These are phyloP conservation scores for Eudyptes chrysolophus DNA, from an alignment of 2,113 vertebrate species.

Conservation along the genomic window DNA sequence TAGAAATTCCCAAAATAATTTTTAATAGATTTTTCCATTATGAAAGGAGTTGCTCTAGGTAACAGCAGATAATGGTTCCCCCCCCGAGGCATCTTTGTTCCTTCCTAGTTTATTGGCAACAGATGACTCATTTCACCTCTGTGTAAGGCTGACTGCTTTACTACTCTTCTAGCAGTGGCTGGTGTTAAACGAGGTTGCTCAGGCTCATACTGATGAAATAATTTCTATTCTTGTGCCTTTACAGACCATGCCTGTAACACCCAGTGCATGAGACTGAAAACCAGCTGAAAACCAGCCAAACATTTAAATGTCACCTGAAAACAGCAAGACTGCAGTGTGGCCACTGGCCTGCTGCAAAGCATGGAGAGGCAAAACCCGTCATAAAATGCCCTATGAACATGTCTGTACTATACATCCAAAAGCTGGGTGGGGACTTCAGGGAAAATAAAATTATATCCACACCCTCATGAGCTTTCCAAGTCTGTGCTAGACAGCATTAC, in stretches of 20 bases:
- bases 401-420: not conserved
- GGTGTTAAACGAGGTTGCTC: not conserved
- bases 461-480: not conserved
- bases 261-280: not conserved
- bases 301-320: not conserved
- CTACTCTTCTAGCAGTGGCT: not conserved
- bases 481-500: not conserved
- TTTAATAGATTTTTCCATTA: constrained; percentile 55
- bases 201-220: not conserved
- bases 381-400: not conserved
- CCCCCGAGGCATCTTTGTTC: not conserved
- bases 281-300: not conserved
- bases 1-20: constrained; percentile 56
- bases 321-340: not conserved
- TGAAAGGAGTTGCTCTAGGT: not conserved
- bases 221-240: constrained; percentile 1
- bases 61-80: not conserved
- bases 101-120: not conserved
- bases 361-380: not conserved
- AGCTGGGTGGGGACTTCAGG: not conserved
- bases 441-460: not conserved
- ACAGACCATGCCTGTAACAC: not conserved
- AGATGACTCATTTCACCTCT: constrained; percentile 28
- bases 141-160: not conserved
- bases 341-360: not conserved